These are phyloP conservation scores for Myathropa florea DNA, from an alignment of 2,888 invertebrate species.

Conservation along the genomic window DNA sequence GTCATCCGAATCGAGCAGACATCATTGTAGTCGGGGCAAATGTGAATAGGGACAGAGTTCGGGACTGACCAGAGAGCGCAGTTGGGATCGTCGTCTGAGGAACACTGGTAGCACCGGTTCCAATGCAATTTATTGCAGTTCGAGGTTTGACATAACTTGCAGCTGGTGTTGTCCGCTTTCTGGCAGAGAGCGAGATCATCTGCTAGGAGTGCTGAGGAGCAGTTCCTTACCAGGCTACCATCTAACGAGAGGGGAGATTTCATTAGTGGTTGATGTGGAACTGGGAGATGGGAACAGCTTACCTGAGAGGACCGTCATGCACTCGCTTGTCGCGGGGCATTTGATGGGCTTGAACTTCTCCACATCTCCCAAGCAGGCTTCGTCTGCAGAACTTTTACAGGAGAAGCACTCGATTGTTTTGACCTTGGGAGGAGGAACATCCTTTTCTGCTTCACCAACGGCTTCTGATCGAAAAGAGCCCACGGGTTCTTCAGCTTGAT, in stretches of 20 bases:
- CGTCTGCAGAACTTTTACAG: slow-evolving; percentile 12
- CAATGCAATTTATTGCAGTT: slow-evolving; percentile 61
- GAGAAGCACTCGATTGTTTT: slow-evolving; percentile 18
- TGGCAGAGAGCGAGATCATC: slow-evolving; percentile 1
- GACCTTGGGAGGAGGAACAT: background rate
- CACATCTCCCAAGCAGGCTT: slow-evolving; percentile 10
- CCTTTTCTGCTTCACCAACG: background rate
- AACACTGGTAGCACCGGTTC: slow-evolving; percentile 64
- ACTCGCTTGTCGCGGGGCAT: slow-evolving; percentile 20
- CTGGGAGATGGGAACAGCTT: background rate
- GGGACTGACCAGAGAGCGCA: slow-evolving; percentile 56
- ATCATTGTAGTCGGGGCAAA: slow-evolving; percentile 56
- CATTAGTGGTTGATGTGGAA: background rate
- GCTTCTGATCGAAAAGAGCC: background rate
- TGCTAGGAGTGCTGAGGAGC: slow-evolving; percentile 1
- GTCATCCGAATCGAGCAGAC: slow-evolving; percentile 56
- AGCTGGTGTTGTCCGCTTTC: background rate
- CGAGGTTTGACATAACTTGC: slow-evolving; percentile 18
- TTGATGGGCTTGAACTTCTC: slow-evolving; percentile 6
- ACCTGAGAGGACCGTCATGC: slow-evolving; percentile 16
- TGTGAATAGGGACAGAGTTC: background rate
- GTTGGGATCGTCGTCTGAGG: slow-evolving; percentile 48
- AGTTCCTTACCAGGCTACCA: slow-evolving; percentile 34
- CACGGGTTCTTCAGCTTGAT: background rate
- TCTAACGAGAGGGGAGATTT: background rate